Conservation (phyloP, 2,113 vertebrate genomes). For the Paratilapia polleni region DNA sequence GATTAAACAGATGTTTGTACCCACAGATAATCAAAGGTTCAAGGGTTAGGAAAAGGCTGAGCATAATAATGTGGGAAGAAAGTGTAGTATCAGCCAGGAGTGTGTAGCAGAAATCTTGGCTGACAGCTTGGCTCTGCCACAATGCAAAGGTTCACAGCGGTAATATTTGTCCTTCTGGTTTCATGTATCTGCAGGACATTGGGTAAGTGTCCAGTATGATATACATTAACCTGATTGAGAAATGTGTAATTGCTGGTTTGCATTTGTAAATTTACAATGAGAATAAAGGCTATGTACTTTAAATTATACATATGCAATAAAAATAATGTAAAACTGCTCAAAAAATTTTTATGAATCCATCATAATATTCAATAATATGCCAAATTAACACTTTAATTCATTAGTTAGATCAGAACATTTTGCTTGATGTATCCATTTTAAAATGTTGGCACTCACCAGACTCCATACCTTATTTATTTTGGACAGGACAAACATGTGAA, state of each 20-base stretch:
- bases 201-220: constrained; percentile 36
- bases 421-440: background rate
- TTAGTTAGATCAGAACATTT: background rate
- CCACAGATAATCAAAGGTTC: constrained; percentile 10
- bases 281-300: background rate
- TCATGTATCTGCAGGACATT: constrained; percentile 36
- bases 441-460: background rate
- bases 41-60: constrained; percentile 47
- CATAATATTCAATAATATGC: background rate
- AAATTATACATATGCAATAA: background rate
- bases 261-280: background rate
- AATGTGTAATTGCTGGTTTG: background rate
- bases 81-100: background rate
- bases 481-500: constrained; percentile 80
- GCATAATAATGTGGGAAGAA: background rate
- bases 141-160: constrained; percentile 25
- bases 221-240: background rate
- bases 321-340: background rate
- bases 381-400: background rate
- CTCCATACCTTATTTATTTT: background rate
- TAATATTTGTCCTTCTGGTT: constrained; percentile 44
- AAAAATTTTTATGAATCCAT: background rate
- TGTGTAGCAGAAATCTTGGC: too few relatives aligned
- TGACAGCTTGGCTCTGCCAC: background rate
- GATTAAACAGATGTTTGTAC: constrained; percentile 36